These are phyloP conservation scores for Lumbricus terrestris DNA, from an alignment of 2,888 invertebrate species.

Conservation along the genomic window DNA sequence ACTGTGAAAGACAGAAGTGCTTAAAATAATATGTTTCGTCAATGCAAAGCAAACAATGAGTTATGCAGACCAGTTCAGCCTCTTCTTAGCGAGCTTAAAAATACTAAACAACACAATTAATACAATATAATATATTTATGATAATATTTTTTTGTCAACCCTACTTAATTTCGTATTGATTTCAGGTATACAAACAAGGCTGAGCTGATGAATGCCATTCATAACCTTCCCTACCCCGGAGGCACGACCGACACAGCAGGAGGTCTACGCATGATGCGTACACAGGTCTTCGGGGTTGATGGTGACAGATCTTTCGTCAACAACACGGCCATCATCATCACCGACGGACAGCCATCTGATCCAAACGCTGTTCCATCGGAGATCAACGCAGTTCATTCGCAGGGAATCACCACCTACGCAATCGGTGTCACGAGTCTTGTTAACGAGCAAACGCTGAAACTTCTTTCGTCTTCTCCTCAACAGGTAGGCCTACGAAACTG, in stretches of 20 bases:
- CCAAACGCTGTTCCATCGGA: background rate
- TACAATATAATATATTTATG: background rate
- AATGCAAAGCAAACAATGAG: no score
- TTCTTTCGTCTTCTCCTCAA: background rate
- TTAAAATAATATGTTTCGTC: no score
- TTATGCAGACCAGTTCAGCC: no score
- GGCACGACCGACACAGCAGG: constrained; percentile 11
- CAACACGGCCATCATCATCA: background rate
- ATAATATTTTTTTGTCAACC: background rate
- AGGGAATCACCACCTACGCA: background rate
- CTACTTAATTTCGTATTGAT: background rate
- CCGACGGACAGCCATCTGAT: background rate
- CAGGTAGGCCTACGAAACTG: background rate
- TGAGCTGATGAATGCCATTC: background rate
- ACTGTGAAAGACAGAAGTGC: no score
- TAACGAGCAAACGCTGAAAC: background rate
- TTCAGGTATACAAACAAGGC: constrained; percentile 6
- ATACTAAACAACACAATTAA: background rate
- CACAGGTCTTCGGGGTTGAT: background rate
- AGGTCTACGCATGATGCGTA: constrained; percentile 8
- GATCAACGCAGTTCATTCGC: background rate
- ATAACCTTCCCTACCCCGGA: background rate
- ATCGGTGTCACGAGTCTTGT: background rate
- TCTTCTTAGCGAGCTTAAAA: no score
- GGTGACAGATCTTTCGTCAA: background rate